Base-by-base conservation (phyloP, 2,113 vertebrate genomes). In the Platanista minor region DNA sequence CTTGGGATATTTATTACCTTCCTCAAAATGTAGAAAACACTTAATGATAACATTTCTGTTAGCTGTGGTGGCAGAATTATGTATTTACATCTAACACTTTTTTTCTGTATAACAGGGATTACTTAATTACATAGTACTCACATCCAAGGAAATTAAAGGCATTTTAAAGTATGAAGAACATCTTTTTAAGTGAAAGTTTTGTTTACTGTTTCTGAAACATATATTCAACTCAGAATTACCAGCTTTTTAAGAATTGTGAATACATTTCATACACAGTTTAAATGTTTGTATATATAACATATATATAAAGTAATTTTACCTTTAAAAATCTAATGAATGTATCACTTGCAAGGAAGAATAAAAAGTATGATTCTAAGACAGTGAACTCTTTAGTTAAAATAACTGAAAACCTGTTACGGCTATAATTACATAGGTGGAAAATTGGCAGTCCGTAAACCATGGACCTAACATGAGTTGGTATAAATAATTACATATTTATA, bases 81-180 rank as follows among this genome's bases (percentile, higher is more conserved):
- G 39, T 91, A 97, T 97, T 97, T 96, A 96, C 13, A 85, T 12
- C 4, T 84, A 94, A 83, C 36, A 96, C 1, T 25, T 94, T 92
- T 93, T 62, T 43, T 13, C 87, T 93, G 92, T 97, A 87, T 49
- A 87, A 71, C 39, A 66, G 31, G 33, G 66, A 92, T 95, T 95
- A 94, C 46, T 97, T 97, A 80, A 98, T 97, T 96, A 88, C 43
- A 92, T 0, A 96, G 83, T 72, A 95, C 43, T 81, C 29, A 84
- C 15, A 95, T 75, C 75, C 94, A 98, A 96, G 62, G 33, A 98
- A 97, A 97, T 95, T 92, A 75, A 82, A 95, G 52, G 82, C 96
- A 92, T 97, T 98, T 98, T 96, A 88, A 94, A 98, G 75, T 57
- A 87, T 66, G 0, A 97, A 96, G 57, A 95, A 81, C 57, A 90